A percentile compares a stretch with the other conserved stretches of the same genome.
phyloP scores from a whole-genome alignment of 2,888 invertebrate genomes.

The Eustalomyia histrio region DNA sequence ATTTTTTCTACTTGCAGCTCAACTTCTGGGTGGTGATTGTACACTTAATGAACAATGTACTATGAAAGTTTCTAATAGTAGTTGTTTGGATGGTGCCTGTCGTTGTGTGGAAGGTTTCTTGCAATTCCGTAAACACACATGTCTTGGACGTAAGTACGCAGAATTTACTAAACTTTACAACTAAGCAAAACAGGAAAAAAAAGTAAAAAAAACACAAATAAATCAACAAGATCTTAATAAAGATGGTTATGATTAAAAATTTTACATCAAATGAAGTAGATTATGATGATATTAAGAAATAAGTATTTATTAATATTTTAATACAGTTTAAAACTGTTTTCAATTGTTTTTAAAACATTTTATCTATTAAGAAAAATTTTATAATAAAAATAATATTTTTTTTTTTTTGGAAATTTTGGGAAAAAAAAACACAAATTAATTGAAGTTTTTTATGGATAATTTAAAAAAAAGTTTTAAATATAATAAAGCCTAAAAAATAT shows the following conservation, averaged over 20 bases:
- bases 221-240: neutral
- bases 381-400: constrained; percentile 38
- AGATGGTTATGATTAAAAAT: neutral
- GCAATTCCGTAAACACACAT: constrained; percentile 93
- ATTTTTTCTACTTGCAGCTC: constrained; percentile 82
- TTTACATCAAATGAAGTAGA: constrained; percentile 19
- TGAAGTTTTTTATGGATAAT: neutral
- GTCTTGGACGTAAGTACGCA: constrained; percentile 90
- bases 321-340: constrained; percentile 26
- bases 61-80: constrained; percentile 92
- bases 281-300: constrained; percentile 11
- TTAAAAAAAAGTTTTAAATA: no score
- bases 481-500: no score
- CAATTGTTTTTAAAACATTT: constrained; percentile 17
- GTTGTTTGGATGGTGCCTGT: constrained; percentile 90
- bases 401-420: constrained; percentile 20
- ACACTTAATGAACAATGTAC: constrained; percentile 91
- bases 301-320: constrained; percentile 8
- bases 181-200: constrained; percentile 11
- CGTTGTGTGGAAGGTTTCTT: constrained; percentile 91
- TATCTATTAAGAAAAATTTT: constrained; percentile 16
- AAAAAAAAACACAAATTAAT: neutral
- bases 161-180: constrained; percentile 57
- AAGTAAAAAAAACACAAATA: no score
- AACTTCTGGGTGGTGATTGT: constrained; percentile 91